phyloP scores from a whole-genome alignment of 2,113 vertebrate species.

The Acrocephalus kingi region DNA sequence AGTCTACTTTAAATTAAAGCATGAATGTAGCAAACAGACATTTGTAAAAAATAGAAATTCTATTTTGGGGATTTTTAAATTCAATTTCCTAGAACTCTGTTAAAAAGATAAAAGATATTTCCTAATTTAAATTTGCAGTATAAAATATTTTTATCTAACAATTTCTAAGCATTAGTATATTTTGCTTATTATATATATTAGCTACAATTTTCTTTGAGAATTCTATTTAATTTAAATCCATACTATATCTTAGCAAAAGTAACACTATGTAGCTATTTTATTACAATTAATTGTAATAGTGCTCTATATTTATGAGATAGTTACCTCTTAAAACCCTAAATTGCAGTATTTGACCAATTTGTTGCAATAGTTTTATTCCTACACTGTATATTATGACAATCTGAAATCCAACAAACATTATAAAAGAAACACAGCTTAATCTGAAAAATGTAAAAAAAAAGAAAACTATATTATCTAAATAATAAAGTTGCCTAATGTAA shows the following conservation, averaged over 20 bases:
- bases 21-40: not conserved
- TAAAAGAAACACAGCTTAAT: not conserved
- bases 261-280: not conserved
- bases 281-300: not conserved
- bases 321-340: not conserved
- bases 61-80: not conserved
- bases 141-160: not conserved
- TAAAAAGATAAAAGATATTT: not conserved
- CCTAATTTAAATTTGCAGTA: not conserved
- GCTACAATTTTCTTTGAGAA: not conserved
- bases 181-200: not conserved
- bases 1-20: not conserved
- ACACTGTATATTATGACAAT: not conserved
- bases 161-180: not conserved
- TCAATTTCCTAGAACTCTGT: not conserved
- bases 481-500: not conserved
- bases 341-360: not conserved
- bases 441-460: not conserved
- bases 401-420: not conserved
- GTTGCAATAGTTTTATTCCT: not conserved
- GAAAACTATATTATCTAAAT: not conserved
- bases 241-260: not conserved
- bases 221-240: not conserved
- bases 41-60: not conserved
- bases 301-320: not conserved